Evolutionary conservation across 2,113 vertebrate species (phyloP), one percentile per base, ranked within the genome.

Genomic region (Poicephalus gulielmi): DNA sequence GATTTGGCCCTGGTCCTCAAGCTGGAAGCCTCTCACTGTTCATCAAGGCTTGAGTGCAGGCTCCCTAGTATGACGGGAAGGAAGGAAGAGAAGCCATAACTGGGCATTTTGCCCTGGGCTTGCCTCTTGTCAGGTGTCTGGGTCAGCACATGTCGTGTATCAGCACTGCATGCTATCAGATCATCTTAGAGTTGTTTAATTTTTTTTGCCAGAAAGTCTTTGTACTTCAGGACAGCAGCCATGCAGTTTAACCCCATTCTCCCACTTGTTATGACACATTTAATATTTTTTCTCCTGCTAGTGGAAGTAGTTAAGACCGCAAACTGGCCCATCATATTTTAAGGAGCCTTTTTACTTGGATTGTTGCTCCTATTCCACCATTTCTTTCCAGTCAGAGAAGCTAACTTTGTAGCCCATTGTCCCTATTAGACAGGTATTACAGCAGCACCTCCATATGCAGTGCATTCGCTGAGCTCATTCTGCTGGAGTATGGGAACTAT

Each of bases 401-500:
- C 41, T 18, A 37, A 13, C 24, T 55, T 62, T 50, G 30, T 35
- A 35, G 6, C 35, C 52, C 24, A 10, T 17, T 35, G 46, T 18
- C 31, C 46, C 12, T 28, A 18, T 6, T 13, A 67, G 15, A 8
- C 14, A 5, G 3, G 20, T 41, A 37, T 14, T 28, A 16, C 47
- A 46, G 24, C 69, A 82, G 64, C 1, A 0, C 12, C 10, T 17
- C 2, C 2, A 3, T 16, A 18, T 15, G 35, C 37, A 25, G 33
- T 10, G 28, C 16, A 4, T 41, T 24, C 31, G 24, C 50, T 73
- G 17, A n/a, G 46, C n/a, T 74, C 35, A 4, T n/a, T 39, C 46
- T 52, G 28, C 35, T 71, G n/a, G 24, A 60, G 25, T 25, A 16
- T 9, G 11, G 49, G 43, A 83, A 35, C 39, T 47, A 10, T 17